Base-by-base conservation (phyloP, 2,888 invertebrate species). In the Ferdinandea cuprea region DNA sequence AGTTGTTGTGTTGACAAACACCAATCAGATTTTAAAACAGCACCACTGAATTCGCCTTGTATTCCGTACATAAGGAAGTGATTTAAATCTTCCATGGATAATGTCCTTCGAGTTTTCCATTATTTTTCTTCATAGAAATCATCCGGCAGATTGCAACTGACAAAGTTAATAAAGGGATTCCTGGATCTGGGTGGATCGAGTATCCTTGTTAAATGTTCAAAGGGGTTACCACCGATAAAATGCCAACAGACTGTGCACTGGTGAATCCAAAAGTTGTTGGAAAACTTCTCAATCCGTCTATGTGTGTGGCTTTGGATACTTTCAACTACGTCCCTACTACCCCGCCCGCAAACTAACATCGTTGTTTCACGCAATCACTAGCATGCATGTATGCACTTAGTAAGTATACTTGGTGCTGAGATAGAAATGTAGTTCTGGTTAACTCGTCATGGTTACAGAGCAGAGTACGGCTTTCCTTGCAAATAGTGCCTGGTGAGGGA, bases 191-290 rank as follows among this genome's bases (percentile, higher is more conserved):
- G 0, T 17, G 7, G 42, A n/a, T 35, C 3, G 8, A 32, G 6
- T 7, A 7, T 25, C 21, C 13, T 30, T 1, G 15, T 32, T 35
- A 19, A 3, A 9, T 35, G 17, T 35, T 44, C 11, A 5, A 9
- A 17, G 17, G 7, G 30, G 11, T 1, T 19, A 13, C 25, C 7
- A 21, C 19, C 25, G 50, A 54, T 37, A 35, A 46, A 54, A 68
- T 77, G 32, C 25, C 65, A 66, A 11, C 40, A 56, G 13, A 56
- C 37, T 37, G 37, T 40, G 25, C 42, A 61, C n/a, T 19, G 17
- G 52, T 19, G 42, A 37, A 59, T 58, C 50, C 71, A 66, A 59
- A 35, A 58, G 35, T 58, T 78, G 30, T 58, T 72, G 30, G 76
- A 13, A 66, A 63, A 46, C 58, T 73, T 66, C 52, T 59, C 58